A percentile compares a stretch with the other conserved stretches of the same genome.
Conservation (phyloP, 2,888 invertebrate species). For the Ochropleura leucogaster region DNA sequence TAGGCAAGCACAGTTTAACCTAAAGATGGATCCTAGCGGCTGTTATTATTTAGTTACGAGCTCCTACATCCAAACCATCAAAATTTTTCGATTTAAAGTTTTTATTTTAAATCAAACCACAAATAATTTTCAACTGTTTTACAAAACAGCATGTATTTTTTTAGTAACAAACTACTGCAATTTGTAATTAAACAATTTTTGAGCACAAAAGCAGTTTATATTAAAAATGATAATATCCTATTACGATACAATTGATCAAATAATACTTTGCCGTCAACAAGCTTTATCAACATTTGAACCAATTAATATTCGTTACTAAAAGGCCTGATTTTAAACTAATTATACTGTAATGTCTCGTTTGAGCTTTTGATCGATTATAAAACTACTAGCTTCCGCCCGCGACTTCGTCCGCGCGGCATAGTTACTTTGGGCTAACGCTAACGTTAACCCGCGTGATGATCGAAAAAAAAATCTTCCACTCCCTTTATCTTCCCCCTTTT, state of each 20-base stretch:
- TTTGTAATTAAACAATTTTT: neutral
- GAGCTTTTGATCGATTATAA: conserved; percentile 33
- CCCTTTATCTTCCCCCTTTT: too few relatives aligned
- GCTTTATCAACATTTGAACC: conserved; percentile 43
- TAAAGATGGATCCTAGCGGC: too few relatives aligned
- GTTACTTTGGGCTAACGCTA: too few relatives aligned
- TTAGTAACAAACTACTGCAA: too few relatives aligned
- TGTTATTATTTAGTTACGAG: too few relatives aligned
- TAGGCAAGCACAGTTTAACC: too few relatives aligned
- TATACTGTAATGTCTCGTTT: conserved; percentile 37
- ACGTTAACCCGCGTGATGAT: too few relatives aligned
- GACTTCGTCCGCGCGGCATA: too few relatives aligned
- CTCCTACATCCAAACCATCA: too few relatives aligned
- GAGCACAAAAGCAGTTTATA: neutral
- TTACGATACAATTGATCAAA: conserved; percentile 33
- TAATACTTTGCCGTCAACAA: conserved; percentile 23
- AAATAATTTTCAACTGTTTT: neutral
- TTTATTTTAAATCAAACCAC: neutral
- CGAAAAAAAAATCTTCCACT: too few relatives aligned
- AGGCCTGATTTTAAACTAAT: conserved; percentile 50
- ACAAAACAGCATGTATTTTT: neutral
- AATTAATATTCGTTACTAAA: conserved; percentile 48
- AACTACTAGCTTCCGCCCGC: neutral
- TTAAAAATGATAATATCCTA: conserved; percentile 15
- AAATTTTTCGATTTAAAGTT: neutral